These are phyloP conservation scores for Pogonocichla stellata DNA, from an alignment of 2,113 vertebrate genomes.

Conservation along the genomic window DNA sequence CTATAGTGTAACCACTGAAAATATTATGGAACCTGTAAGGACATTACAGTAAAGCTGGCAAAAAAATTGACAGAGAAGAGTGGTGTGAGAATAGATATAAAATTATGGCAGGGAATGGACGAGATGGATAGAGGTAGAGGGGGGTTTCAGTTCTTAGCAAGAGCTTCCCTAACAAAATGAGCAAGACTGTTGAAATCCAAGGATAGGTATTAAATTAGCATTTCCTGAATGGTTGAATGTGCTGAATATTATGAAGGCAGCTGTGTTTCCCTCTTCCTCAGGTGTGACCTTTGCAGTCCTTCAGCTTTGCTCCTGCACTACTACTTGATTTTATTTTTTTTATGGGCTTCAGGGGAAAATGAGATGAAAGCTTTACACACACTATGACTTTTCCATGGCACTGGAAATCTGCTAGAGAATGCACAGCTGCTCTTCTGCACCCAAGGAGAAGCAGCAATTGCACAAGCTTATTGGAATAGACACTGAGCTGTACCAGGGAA, in stretches of 20 bases:
- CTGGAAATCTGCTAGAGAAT: neutral
- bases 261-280: neutral
- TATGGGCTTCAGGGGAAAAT: neutral
- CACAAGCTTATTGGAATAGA: neutral
- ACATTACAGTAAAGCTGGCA: neutral
- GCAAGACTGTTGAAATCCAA: neutral
- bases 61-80: neutral
- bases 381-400: neutral
- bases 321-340: neutral
- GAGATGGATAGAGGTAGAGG: neutral
- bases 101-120: neutral
- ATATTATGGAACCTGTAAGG: neutral
- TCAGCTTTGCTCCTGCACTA: neutral
- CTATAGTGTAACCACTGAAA: neutral
- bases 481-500: neutral
- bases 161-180: neutral
- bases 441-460: neutral
- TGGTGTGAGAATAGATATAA: neutral
- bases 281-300: neutral
- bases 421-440: neutral
- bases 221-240: neutral
- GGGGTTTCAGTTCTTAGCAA: neutral
- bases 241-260: neutral
- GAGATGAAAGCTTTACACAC: neutral
- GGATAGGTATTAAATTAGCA: neutral